phyloP scores from a whole-genome alignment of 1,140 invertebrate genomes.

The Drosophila mojavensis region DNA sequence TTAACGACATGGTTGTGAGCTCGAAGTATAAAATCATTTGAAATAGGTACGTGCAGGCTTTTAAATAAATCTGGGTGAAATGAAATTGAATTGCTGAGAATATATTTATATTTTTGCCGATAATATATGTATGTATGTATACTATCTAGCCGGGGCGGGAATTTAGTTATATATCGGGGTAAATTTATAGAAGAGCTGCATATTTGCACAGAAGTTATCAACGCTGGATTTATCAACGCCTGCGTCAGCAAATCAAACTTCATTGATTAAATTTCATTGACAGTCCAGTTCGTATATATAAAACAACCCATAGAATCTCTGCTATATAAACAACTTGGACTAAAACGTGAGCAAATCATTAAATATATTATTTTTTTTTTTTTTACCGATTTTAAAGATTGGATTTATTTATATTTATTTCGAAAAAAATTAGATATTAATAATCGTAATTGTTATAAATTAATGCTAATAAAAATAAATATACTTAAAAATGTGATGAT shows the following conservation, averaged over 20 bases:
- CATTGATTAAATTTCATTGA: not conserved
- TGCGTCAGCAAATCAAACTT: not conserved
- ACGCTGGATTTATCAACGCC: not conserved
- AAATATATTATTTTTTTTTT: not conserved
- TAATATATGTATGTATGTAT: not conserved
- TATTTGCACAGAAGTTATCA: not conserved
- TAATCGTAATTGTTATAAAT: not conserved
- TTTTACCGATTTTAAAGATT: not conserved
- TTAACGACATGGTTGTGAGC: constrained; percentile 17
- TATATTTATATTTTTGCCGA: not conserved
- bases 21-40: not conserved
- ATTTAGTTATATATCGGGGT: not conserved
- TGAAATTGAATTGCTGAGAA: not conserved
- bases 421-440: no score
- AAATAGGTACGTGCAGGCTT: constrained; percentile 4
- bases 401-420: not conserved
- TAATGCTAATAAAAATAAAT: not conserved
- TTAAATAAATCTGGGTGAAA: not conserved
- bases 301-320: not conserved
- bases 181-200: not conserved
- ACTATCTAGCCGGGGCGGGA: not conserved
- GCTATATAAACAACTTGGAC: no score
- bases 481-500: not conserved
- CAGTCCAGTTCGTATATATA: not conserved
- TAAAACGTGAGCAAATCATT: not conserved